Evolutionary conservation across 2,888 invertebrate genomes (phyloP).

Genomic region (Hyposoter dolosus): DNA sequence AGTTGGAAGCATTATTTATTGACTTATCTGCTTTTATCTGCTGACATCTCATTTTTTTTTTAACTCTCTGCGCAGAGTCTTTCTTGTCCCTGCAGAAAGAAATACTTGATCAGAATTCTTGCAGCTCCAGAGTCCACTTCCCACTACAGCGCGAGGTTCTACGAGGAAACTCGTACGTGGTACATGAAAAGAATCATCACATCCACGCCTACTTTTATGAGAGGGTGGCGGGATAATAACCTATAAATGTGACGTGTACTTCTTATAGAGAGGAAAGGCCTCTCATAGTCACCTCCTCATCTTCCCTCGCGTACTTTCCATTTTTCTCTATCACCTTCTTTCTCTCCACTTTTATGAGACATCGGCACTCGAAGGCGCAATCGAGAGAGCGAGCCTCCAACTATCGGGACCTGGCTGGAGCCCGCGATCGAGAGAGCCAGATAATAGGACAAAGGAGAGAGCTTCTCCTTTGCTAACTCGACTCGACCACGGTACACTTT

Average conservation of each 20-base stretch:
- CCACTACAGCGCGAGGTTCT: background rate
- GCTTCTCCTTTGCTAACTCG: conserved; percentile 44
- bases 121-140: background rate
- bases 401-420: conserved; percentile 60
- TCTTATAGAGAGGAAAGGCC: conserved; percentile 40
- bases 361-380: conserved; percentile 42
- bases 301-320: conserved; percentile 6
- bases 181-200: conserved; percentile 14
- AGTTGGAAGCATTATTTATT: background rate
- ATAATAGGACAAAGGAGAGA: conserved; percentile 64
- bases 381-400: conserved; percentile 48
- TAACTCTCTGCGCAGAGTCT: background rate
- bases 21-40: background rate
- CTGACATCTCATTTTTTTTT: background rate
- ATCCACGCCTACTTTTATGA: conserved; percentile 7
- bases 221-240: conserved; percentile 48
- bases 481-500: conserved; percentile 29
- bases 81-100: background rate
- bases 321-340: conserved; percentile 31
- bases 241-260: conserved; percentile 68
- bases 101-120: background rate
- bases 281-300: conserved; percentile 43
- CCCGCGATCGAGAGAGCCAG: conserved; percentile 51
- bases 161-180: background rate
- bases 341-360: conserved; percentile 37